Conservation (phyloP, 2,888 invertebrate species). For the Melolontha melolontha region DNA sequence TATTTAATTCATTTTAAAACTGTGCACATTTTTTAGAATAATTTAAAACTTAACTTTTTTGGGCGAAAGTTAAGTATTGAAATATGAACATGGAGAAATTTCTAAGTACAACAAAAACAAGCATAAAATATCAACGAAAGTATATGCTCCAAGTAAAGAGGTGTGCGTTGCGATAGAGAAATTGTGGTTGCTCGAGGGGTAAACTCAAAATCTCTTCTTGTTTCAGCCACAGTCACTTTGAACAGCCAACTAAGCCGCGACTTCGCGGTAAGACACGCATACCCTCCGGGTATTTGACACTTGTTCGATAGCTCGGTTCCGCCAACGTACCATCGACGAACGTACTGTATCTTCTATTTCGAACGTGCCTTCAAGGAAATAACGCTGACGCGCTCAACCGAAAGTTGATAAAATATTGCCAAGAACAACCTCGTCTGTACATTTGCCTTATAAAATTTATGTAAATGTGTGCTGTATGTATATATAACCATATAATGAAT, state of each 20-base stretch:
- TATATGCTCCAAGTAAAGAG: conserved; percentile 1
- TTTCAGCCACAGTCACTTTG: conserved; percentile 17
- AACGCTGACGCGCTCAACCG: conserved; percentile 1
- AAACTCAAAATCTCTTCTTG: conserved; percentile 28
- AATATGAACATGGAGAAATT: neutral
- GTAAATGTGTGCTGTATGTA: too few species aligned
- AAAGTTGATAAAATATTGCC: neutral
- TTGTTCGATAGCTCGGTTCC: conserved; percentile 8
- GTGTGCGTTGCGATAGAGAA: conserved; percentile 21
- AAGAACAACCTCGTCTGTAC: too few species aligned
- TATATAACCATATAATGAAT: too few species aligned
- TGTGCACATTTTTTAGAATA: too few species aligned
- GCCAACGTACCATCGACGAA: conserved; percentile 1
- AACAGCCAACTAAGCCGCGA: conserved; percentile 17
- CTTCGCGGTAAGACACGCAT: conserved; percentile 24
- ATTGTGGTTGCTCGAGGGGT: conserved; percentile 25
- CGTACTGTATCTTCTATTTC: neutral
- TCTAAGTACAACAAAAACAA: conserved; percentile 6
- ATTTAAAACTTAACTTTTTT: too few species aligned
- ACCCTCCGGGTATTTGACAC: conserved; percentile 22
- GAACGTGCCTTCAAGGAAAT: neutral
- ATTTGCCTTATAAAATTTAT: too few species aligned
- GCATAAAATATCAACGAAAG: neutral
- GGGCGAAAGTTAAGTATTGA: too few species aligned
- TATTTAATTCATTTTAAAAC: too few species aligned